Evolutionary conservation across 1,140 invertebrate genomes (phyloP), one percentile per base, ranked within the genome.

Genomic region (Drosophila lowei): DNA sequence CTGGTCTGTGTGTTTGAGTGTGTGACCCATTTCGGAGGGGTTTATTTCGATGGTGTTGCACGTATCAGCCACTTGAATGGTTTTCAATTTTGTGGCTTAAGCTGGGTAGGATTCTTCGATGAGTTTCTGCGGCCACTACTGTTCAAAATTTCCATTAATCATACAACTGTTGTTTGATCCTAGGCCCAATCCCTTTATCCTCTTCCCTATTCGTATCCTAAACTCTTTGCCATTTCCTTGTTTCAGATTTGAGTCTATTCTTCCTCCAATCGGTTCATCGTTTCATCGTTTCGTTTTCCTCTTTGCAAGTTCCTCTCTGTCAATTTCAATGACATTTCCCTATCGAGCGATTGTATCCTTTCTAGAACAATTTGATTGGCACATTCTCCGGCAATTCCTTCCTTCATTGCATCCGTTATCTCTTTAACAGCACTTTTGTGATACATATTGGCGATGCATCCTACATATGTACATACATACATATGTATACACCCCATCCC

Each of bases 21-120:
- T 52, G 41, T 65, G 63, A 42, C 63, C 65, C 38, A 68, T 56
- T 67, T 67, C 11, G 34, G 1, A 41, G 28, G 30, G 28, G 9
- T 28, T 50, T 50, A 7, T 30, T 6, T 25, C 2, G 47, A 15
- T 38, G 2, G 6, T 43, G 9, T 44, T 43, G 23, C 5, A 25
- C 23, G 23, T 25, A 11, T 16, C 16, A 21, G 4, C 3, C 23
- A 13, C 21, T 21, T n/a, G 25, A 34, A 49, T 28, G 13, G 34
- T 38, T 38, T 34, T 47, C 2, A 34, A 7, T 16, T 58, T 49
- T n/a, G 5, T 9, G 42, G 6, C 21, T 8, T 6, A 25, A 25
- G 6, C 6, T 6, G 25, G 25, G 28, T 28, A 28, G 28, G 28
- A 30, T 30, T 30, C 28, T 8, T 30, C 7, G 25, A 28, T 28